Percentiles rank a stretch among this genome's conserved stretches.
Evolutionary conservation across 2,888 invertebrate species (phyloP).

Genomic region (Cenopis cana): DNA sequence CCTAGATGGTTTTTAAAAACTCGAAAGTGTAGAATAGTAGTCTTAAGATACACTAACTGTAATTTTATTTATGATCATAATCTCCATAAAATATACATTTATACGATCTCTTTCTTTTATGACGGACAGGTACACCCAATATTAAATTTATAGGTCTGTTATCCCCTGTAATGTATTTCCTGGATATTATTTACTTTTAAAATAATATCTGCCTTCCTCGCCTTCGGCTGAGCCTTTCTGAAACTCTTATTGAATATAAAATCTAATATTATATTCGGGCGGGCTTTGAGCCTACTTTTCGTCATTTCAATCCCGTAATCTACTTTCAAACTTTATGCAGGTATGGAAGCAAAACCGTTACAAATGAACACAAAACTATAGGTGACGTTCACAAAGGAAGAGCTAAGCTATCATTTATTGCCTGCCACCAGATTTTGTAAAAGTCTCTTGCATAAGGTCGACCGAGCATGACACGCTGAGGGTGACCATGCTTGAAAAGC

Average conservation of each 20-base stretch:
- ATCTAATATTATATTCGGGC: slow-evolving; percentile 43
- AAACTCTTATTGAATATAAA: slow-evolving; percentile 44
- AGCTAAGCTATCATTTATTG: slow-evolving; percentile 12
- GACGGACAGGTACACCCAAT: slow-evolving; percentile 10
- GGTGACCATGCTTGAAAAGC: neutral
- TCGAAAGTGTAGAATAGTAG: too few species aligned
- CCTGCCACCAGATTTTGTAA: neutral
- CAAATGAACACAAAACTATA: slow-evolving; percentile 26
- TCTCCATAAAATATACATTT: neutral
- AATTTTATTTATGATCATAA: neutral
- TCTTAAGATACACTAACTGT: too few species aligned
- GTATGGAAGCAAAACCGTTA: slow-evolving; percentile 29
- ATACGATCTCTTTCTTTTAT: slow-evolving; percentile 10
- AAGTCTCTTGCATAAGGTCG: neutral
- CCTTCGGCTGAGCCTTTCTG: slow-evolving; percentile 37
- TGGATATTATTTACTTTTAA: slow-evolving; percentile 43
- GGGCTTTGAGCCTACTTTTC: slow-evolving; percentile 42
- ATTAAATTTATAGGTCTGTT: slow-evolving; percentile 31
- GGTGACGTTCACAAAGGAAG: slow-evolving; percentile 6
- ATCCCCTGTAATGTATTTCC: slow-evolving; percentile 19
- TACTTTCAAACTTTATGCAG: slow-evolving; percentile 41
- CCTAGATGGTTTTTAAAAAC: too few species aligned
- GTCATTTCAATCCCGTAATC: slow-evolving; percentile 43
- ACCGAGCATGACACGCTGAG: neutral
- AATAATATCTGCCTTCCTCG: slow-evolving; percentile 36